A percentile compares a stretch with the other conserved stretches of the same genome.
Evolutionary conservation across 2,797 vertebrate genomes (phyloP).

Genomic region (Lepus oiostolus): DNA sequence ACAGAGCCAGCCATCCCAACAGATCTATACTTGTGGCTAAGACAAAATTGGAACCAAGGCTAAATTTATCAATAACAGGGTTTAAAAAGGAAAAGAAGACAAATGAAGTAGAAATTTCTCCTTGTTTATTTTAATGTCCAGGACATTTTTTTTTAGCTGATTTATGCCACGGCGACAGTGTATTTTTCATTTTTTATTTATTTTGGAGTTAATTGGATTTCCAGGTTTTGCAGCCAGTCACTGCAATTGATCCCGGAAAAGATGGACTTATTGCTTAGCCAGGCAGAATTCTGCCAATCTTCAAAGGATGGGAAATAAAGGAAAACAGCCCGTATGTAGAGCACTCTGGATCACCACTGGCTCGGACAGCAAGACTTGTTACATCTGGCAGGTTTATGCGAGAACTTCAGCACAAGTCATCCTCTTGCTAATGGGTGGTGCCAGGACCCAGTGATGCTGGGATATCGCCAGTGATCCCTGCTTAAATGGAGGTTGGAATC

Average conservation of each 20-base stretch:
- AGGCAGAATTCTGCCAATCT: conserved; percentile 86
- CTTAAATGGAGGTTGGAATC: not conserved
- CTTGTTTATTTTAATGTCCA: conserved; percentile 89
- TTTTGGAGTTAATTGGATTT: conserved; percentile 91
- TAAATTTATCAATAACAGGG: conserved; percentile 87
- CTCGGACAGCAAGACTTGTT: conserved; percentile 75
- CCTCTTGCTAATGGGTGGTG: conserved; percentile 46
- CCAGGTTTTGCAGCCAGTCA: conserved; percentile 88
- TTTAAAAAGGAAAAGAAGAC: conserved; percentile 85
- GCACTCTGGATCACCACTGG: conserved; percentile 65
- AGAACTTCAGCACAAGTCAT: conserved; percentile 52
- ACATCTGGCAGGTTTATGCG: conserved; percentile 78
- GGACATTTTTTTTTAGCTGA: conserved; percentile 85
- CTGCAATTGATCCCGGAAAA: conserved; percentile 90
- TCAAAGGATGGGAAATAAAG: conserved; percentile 83
- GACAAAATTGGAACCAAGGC: conserved; percentile 80
- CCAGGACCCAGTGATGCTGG: conserved; percentile 52
- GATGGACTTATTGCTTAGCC: conserved; percentile 89
- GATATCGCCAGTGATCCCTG: conserved; percentile 56
- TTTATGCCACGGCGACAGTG: conserved; percentile 81
- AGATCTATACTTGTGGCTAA: conserved; percentile 67
- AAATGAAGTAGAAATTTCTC: conserved; percentile 88
- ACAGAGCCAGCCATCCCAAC: conserved; percentile 66
- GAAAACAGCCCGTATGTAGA: conserved; percentile 75
- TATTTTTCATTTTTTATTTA: conserved; percentile 86